These are phyloP conservation scores for Kryptolebias ocellatus DNA, from an alignment of 2,797 vertebrate genomes.

Conservation along the genomic window DNA sequence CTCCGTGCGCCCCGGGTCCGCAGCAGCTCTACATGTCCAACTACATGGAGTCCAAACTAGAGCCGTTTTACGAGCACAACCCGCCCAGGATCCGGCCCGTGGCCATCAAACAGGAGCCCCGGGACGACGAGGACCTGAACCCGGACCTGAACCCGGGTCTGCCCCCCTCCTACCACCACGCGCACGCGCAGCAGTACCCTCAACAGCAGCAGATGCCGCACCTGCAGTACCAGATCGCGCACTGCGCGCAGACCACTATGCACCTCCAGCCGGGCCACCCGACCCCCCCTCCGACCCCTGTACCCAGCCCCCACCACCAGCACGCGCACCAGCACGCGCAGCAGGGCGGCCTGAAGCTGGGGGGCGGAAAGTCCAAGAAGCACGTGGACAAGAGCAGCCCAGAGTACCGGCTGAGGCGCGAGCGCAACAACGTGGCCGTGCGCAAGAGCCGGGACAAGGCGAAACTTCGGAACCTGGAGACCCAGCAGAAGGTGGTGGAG, in stretches of 20 bases:
- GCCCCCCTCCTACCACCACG: conserved; percentile 82
- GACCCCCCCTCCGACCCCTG: conserved; percentile 94
- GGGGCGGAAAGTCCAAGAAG: conserved; percentile 88
- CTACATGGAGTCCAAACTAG: conserved; percentile 89
- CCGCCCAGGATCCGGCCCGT: conserved; percentile 87
- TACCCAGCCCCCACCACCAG: conserved; percentile 89
- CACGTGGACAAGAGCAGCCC: conserved; percentile 92
- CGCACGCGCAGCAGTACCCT: conserved; percentile 64
- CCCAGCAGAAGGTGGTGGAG: conserved; percentile 96
- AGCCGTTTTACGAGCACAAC: conserved; percentile 87
- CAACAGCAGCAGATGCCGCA: conserved; percentile 84
- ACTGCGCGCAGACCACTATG: conserved; percentile 96
- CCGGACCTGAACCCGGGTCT: conserved; percentile 83
- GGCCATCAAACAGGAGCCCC: conserved; percentile 93
- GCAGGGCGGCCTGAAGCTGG: conserved; percentile 80
- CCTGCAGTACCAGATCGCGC: conserved; percentile 95
- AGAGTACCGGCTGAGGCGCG: conserved; percentile 94
- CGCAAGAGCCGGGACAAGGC: conserved; percentile 98
- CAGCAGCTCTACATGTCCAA: conserved; percentile 79
- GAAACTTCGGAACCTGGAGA: conserved; percentile 96
- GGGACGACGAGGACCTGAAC: conserved; percentile 88
- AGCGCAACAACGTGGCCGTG: conserved; percentile 98
- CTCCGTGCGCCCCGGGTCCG: conserved; percentile 51
- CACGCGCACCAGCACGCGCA: conserved; percentile 49
- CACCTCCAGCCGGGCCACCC: conserved; percentile 96